A percentile compares a stretch with the other conserved stretches of the same genome.
Evolutionary conservation across 2,797 vertebrate species (phyloP).

Genomic region (Lagorchestes hirsutus): DNA sequence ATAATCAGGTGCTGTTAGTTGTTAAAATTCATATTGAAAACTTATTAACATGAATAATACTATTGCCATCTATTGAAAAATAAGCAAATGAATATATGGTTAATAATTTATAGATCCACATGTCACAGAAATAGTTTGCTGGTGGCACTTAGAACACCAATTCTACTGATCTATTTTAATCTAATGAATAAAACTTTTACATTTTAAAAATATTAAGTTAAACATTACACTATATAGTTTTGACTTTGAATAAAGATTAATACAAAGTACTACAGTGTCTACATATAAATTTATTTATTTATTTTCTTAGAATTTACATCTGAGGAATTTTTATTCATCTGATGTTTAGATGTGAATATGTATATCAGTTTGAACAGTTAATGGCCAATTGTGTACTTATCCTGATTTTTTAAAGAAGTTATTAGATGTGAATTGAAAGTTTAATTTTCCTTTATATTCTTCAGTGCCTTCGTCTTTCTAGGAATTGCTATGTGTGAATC

Average conservation of each 20-base stretch:
- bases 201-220: constrained; percentile 27
- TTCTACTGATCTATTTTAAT: constrained; percentile 3
- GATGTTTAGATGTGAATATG: constrained; percentile 42
- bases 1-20: constrained; percentile 25
- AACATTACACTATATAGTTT: constrained; percentile 11
- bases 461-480: not conserved
- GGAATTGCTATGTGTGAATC: not conserved
- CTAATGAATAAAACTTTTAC: constrained; percentile 7
- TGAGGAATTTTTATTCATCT: not conserved
- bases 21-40: constrained; percentile 63
- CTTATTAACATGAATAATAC: constrained; percentile 52
- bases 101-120: constrained; percentile 39
- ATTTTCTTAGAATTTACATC: constrained; percentile 37
- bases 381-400: not conserved
- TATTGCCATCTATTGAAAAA: constrained; percentile 52
- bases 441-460: not conserved
- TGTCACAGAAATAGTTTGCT: constrained; percentile 26
- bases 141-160: not conserved
- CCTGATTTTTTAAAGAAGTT: not conserved
- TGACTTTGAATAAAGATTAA: constrained; percentile 54
- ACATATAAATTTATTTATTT: constrained; percentile 27
- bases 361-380: constrained; percentile 42
- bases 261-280: not conserved
- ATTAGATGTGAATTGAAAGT: no score
- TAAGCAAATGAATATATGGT: constrained; percentile 44